A percentile compares a stretch with the other conserved stretches of the same genome.
phyloP scores from a whole-genome alignment of 64 coral and sea anemone species.

The Dendrophyllia cribrosa region DNA sequence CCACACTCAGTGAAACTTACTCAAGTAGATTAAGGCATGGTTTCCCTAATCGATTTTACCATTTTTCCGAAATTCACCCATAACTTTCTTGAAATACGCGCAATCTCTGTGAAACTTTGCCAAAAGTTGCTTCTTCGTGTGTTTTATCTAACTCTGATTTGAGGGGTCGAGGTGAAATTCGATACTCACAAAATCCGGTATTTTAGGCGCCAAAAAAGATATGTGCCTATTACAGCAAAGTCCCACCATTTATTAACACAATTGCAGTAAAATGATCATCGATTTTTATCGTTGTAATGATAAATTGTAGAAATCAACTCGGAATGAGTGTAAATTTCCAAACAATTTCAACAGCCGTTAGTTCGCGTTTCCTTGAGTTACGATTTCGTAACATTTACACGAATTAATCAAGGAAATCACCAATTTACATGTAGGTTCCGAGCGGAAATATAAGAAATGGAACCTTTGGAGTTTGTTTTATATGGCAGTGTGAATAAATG shows the following conservation, averaged over 20 bases:
- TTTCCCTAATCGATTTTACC: background rate
- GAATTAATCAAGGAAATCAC: too few species aligned
- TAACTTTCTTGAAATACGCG: background rate
- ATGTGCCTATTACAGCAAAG: background rate
- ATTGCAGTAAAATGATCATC: background rate
- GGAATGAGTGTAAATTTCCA: background rate
- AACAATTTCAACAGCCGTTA: background rate
- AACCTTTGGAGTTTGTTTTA: too few species aligned
- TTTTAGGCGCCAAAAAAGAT: background rate
- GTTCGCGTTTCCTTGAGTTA: background rate
- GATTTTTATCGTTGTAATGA: background rate
- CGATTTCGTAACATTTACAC: too few species aligned
- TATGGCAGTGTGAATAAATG: too few species aligned
- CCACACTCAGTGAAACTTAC: background rate
- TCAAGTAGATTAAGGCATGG: constrained; percentile 5
- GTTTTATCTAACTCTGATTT: background rate
- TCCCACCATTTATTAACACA: background rate
- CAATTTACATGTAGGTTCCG: too few species aligned
- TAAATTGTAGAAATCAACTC: background rate
- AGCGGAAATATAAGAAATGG: too few species aligned
- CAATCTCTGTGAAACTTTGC: constrained; percentile 6
- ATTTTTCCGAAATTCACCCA: background rate
- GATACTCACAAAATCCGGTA: background rate
- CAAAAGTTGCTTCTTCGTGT: background rate
- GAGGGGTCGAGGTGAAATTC: background rate